These are phyloP conservation scores for Herpailurus yagouaroundi DNA, from an alignment of 2,113 vertebrate species.

Conservation along the genomic window DNA sequence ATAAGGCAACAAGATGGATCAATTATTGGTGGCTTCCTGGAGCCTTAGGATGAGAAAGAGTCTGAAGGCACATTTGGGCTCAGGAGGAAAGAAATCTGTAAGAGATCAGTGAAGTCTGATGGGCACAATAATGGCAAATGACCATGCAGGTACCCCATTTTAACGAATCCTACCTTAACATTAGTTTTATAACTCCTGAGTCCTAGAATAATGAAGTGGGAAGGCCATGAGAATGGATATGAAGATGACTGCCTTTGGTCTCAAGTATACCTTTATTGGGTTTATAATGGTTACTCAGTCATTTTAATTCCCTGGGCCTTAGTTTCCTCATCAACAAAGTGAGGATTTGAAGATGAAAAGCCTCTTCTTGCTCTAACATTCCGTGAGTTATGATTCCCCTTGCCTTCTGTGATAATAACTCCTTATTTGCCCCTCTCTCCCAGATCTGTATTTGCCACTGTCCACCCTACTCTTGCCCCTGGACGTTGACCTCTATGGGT, in stretches of 20 bases:
- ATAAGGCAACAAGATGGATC: not conserved
- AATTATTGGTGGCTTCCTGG: not conserved
- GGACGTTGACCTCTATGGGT: not conserved
- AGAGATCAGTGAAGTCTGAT: not conserved
- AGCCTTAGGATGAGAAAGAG: not conserved
- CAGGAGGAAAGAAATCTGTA: not conserved
- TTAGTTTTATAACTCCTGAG: not conserved
- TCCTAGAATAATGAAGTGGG: not conserved
- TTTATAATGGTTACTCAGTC: not conserved
- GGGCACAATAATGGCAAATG: not conserved
- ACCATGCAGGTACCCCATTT: not conserved
- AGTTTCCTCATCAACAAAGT: not conserved
- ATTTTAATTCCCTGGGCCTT: not conserved
- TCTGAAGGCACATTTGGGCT: not conserved
- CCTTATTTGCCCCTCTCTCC: not conserved
- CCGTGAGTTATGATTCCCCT: not conserved
- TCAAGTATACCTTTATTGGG: not conserved
- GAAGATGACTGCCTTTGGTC: not conserved
- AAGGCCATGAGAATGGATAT: not conserved
- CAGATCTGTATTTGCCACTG: not conserved
- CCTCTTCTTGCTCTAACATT: not conserved
- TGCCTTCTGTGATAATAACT: not conserved
- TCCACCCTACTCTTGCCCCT: not conserved
- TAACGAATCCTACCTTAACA: not conserved
- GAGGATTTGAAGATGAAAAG: not conserved